Evolutionary conservation across 2,888 invertebrate species (phyloP).

Genomic region (Tubulanus polymorphus): DNA sequence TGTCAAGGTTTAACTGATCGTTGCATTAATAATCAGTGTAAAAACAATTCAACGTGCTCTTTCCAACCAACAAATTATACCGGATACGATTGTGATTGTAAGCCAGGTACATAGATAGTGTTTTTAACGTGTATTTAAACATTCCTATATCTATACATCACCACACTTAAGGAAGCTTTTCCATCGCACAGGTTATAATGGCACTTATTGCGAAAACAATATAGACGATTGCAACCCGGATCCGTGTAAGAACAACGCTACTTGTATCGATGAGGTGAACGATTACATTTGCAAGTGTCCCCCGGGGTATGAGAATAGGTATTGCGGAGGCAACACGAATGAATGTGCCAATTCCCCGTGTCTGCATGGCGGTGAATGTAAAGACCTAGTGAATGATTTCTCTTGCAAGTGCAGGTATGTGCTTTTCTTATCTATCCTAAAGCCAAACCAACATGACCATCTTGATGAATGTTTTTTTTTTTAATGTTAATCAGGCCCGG

Average conservation of each 20-base stretch:
- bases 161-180: no score
- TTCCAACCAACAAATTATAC: no score
- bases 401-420: neutral
- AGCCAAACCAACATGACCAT: no score
- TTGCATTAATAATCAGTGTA: neutral
- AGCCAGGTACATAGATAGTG: no score
- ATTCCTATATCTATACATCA: constrained; percentile 46
- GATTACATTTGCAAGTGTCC: constrained; percentile 46
- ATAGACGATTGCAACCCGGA: constrained; percentile 89
- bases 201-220: constrained; percentile 79
- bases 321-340: constrained; percentile 14
- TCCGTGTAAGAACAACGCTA: constrained; percentile 89
- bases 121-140: no score
- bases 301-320: constrained; percentile 29
- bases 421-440: no score
- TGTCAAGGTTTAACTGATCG: neutral
- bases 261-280: constrained; percentile 90
- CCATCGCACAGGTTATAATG: constrained; percentile 37
- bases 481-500: no score
- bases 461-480: no score
- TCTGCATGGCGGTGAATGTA: neutral
- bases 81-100: no score
- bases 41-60: neutral
- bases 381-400: neutral
- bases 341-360: no score